A percentile compares a stretch with the other conserved stretches of the same genome.
phyloP scores from a whole-genome alignment of 2,797 vertebrate species.

The Paramormyrops hopkinsi region DNA sequence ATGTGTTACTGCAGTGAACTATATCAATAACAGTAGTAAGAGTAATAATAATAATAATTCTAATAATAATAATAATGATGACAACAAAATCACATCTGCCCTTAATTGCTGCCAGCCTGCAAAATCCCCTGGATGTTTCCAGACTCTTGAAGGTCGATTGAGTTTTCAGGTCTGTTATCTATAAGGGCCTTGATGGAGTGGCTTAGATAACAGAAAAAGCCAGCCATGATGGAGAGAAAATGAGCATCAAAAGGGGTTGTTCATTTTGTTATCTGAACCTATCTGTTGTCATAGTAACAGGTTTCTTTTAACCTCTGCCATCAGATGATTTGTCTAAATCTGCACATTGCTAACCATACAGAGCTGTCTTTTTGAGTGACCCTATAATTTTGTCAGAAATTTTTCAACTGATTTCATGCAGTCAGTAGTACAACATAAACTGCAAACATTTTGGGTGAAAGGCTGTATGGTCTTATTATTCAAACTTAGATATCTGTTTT shows the following conservation, averaged over 20 bases:
- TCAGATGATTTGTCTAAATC: constrained; percentile 68
- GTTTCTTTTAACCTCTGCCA: constrained; percentile 77
- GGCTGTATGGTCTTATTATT: neutral
- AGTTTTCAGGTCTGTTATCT: constrained; percentile 86
- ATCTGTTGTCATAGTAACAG: constrained; percentile 80
- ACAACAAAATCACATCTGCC: constrained; percentile 31
- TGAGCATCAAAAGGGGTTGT: constrained; percentile 78
- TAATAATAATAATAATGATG: neutral
- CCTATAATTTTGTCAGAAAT: neutral
- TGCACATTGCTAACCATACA: constrained; percentile 20
- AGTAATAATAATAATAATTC: neutral
- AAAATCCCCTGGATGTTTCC: constrained; percentile 64
- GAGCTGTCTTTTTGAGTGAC: neutral
- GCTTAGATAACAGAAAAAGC: constrained; percentile 79
- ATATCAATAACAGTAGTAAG: neutral
- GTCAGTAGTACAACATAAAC: neutral
- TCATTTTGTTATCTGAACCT: constrained; percentile 82
- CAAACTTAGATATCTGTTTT: neutral
- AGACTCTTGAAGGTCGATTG: constrained; percentile 81
- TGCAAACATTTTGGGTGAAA: neutral
- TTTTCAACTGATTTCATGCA: neutral
- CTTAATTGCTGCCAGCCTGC: constrained; percentile 55
- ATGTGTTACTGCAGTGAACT: neutral
- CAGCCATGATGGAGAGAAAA: constrained; percentile 69
- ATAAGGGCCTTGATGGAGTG: constrained; percentile 78